Conservation (phyloP, 1,140 invertebrate species). For the Drosophila eugracilis region DNA sequence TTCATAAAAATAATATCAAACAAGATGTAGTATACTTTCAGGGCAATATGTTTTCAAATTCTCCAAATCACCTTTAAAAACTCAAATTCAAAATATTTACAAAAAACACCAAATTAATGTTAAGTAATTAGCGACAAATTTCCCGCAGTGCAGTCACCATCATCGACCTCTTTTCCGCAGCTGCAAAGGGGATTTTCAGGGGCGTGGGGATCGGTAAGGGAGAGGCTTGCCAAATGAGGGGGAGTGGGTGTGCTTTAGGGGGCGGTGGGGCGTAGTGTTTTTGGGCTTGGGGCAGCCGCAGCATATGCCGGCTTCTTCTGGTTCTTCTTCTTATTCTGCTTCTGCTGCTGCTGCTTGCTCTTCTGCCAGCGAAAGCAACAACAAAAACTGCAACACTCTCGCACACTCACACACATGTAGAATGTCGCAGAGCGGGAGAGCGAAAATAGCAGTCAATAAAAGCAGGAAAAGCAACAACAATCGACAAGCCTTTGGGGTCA, state of each 20-base stretch:
- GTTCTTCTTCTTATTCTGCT: constrained; percentile 59
- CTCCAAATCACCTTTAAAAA: too few species aligned
- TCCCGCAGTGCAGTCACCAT: constrained; percentile 44
- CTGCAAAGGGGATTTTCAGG: constrained; percentile 32
- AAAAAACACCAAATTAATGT: background rate
- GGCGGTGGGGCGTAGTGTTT: constrained; percentile 20
- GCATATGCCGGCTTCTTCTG: constrained; percentile 80
- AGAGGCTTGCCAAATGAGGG: constrained; percentile 15
- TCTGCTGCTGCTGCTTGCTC: constrained; percentile 64
- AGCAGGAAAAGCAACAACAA: constrained; percentile 59
- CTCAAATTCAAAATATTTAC: background rate
- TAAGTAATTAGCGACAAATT: background rate
- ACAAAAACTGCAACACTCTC: constrained; percentile 49
- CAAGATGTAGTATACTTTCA: background rate
- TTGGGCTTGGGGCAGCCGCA: constrained; percentile 55
- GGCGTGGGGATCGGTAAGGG: background rate
- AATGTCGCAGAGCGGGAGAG: constrained; percentile 40
- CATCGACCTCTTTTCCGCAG: constrained; percentile 80
- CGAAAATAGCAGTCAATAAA: constrained; percentile 80
- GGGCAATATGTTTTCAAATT: background rate
- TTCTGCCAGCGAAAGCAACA: constrained; percentile 58
- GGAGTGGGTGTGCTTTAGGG: constrained; percentile 15
- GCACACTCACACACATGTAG: constrained; percentile 32
- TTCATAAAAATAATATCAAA: too few species aligned
- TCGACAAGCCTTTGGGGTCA: constrained; percentile 84